Evolutionary conservation across 2,888 invertebrate species (phyloP), one percentile per base, ranked within the genome.

Genomic region (Epinotia bilunana): DNA sequence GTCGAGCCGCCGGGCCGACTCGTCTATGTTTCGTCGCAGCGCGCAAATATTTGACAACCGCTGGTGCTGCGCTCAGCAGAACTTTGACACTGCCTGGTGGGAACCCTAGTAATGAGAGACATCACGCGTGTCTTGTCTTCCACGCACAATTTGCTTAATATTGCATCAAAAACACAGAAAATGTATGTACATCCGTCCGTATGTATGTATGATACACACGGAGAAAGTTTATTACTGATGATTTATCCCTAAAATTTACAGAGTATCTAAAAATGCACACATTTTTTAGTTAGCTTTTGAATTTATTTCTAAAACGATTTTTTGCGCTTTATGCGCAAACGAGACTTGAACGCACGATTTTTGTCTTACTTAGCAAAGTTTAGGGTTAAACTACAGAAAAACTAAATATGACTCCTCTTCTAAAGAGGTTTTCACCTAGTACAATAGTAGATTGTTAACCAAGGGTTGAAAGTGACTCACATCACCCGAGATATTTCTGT

Each of bases 21-120:
- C 23, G 2, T 28, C 23, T 28, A 74, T 83, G 86, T 86, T 85
- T 82, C 82, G 83, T 80, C 77, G 80, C 76, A 76, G 78, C 81
- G 80, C 80, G 83, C 85, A 85, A 88, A 88, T 88, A 86, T 88
- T 88, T 84, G 84, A 86, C 85, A 86, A 86, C 81, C 78, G 70
- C 65, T 72, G 53, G 64, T 49, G 58, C 64, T 64, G 69, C 60
- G 64, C 64, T 72, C 77, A 72, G 79, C 79, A 78, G 79, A 69
- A 61, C 58, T 58, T n/a, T 58, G 57, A 65, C 57, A 58, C 58
- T 58, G 33, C 49, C 58, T 60, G 53, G 55, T 28, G 73, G 55
- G 61, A n/a, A 67, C 55, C 67, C 18, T 67, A 20, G 39, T 58
- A 68, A 68, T 57, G 9, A 68, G 57, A 20, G 7, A 68, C 16